phyloP scores from a whole-genome alignment of 2,888 invertebrate genomes.

The Xanthia togata region DNA sequence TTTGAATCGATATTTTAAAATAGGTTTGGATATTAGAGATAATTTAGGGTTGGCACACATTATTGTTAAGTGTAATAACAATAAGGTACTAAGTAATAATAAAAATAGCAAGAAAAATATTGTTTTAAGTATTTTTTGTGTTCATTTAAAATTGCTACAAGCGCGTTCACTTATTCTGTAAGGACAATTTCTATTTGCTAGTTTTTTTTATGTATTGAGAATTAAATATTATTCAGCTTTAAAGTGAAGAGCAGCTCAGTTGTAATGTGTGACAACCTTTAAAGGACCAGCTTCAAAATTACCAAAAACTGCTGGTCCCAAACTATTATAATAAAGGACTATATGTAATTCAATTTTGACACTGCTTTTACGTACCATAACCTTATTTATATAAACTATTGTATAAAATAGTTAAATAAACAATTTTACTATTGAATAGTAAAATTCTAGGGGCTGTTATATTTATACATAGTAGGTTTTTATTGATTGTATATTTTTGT shows the following conservation, averaged over 20 bases:
- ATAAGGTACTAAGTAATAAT: slow-evolving; percentile 38
- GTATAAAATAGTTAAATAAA: slow-evolving; percentile 81
- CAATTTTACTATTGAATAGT: slow-evolving; percentile 89
- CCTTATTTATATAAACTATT: slow-evolving; percentile 79
- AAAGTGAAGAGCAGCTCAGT: neutral
- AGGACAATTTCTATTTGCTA: slow-evolving; percentile 20
- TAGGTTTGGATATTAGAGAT: slow-evolving; percentile 69
- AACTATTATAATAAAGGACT: slow-evolving; percentile 60
- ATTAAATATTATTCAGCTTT: slow-evolving; percentile 15
- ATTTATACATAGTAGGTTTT: slow-evolving; percentile 82
- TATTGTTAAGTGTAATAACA: slow-evolving; percentile 41
- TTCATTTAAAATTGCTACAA: slow-evolving; percentile 57
- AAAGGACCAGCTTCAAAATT: slow-evolving; percentile 44
- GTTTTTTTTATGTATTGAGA: slow-evolving; percentile 10
- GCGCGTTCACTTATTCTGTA: slow-evolving; percentile 52
- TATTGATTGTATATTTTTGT: slow-evolving; percentile 87
- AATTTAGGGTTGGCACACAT: slow-evolving; percentile 60
- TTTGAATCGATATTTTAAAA: slow-evolving; percentile 71
- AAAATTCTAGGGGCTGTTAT: slow-evolving; percentile 88
- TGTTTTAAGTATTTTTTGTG: slow-evolving; percentile 60
- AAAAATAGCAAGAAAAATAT: slow-evolving; percentile 17
- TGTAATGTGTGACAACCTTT: slow-evolving; percentile 57
- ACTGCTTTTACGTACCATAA: slow-evolving; percentile 84
- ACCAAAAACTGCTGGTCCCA: slow-evolving; percentile 61
- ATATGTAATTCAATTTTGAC: slow-evolving; percentile 81